Evolutionary conservation across 2,113 vertebrate species (phyloP), one percentile per base, ranked within the genome.

Genomic region (Zosterops borbonicus): DNA sequence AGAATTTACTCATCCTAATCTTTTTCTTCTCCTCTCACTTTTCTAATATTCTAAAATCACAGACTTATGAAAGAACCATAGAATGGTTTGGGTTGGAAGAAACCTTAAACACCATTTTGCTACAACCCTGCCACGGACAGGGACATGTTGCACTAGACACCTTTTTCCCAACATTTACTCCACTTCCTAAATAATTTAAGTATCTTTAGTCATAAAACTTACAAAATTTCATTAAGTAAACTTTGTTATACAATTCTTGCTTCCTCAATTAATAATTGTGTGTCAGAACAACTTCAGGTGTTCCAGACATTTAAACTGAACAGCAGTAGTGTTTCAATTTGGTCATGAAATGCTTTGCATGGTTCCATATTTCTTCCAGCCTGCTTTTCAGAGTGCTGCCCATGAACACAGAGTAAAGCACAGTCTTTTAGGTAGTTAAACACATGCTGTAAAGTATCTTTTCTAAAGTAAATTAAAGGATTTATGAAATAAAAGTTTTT

Each of bases 51-150:
- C 16, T 35, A 76, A 91, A 83, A 78, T 63, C 33, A 60, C 13
- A 46, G 20, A 46, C 12, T 60, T 46, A 29, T 24, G 44, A 29
- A 21, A 59, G 28, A 67, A 28, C 9, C 39, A 53, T 5, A 10
- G 69, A 53, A 68, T 22, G 19, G 28, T 67, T 59, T 46, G 19
- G 23, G 9, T 17, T 46, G 28, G 60, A 89, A 46, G 9, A 44
- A 19, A 46, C 10, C 35, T 58, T 64, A 59, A 58, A 59, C 12
- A 44, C 4, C 27, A 52, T 37, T 24, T 53, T 46, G 33, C 37
- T 75, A 29, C 39, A n/a, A 21, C 7, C 9, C 42, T 59, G 33
- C 27, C 52, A 37, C 0, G 0, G 52, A 29, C 4, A n/a, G 14
- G 8, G 23, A 67, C 53, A 29, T 8, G 5, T 20, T 29, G 12